Evolutionary conservation across 2,797 vertebrate genomes (phyloP).

Genomic region (Sarcoramphus papa): DNA sequence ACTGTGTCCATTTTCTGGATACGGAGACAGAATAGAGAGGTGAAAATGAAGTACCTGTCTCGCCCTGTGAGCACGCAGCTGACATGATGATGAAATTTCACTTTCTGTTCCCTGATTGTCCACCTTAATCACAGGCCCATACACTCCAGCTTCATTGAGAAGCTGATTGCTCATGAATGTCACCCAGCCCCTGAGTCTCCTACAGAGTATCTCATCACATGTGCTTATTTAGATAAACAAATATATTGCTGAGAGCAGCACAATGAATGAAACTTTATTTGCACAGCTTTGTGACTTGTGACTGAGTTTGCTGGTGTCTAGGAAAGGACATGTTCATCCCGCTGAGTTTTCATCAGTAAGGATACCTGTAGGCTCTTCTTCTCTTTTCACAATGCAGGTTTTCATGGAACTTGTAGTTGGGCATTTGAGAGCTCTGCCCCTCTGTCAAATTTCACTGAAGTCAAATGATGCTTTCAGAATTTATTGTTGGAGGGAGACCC

Average conservation of each 20-base stretch:
- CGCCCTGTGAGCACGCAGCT: neutral
- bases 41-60: neutral
- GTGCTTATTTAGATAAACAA: conserved; percentile 41
- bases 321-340: neutral
- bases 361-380: neutral
- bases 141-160: conserved; percentile 43
- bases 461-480: neutral
- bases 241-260: conserved; percentile 34
- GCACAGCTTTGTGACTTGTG: neutral
- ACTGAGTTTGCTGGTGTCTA: neutral
- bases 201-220: neutral
- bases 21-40: neutral
- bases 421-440: neutral
- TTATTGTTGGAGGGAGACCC: neutral
- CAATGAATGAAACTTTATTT: neutral
- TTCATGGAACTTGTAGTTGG: neutral
- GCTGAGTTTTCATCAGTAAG: neutral
- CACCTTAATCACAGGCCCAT: conserved; percentile 33
- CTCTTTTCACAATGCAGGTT: neutral
- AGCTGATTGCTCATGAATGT: conserved; percentile 60
- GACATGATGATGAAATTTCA: neutral
- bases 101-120: conserved; percentile 2
- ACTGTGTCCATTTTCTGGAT: neutral
- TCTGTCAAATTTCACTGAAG: neutral
- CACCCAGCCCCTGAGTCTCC: neutral